Conservation (phyloP, 2,113 vertebrate genomes). For the Tetrax tetrax region DNA sequence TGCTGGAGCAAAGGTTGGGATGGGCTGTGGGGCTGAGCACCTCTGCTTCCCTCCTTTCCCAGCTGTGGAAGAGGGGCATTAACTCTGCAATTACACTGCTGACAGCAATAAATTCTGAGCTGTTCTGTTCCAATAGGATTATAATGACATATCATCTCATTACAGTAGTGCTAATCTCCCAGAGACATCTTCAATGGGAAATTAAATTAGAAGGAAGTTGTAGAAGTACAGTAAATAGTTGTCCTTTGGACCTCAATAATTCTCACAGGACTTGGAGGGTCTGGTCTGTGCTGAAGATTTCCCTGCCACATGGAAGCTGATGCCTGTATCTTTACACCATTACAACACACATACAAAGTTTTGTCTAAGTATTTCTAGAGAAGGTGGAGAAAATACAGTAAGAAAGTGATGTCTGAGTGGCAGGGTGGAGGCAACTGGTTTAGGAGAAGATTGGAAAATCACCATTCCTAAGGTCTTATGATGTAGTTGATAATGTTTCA, state of each 20-base stretch:
- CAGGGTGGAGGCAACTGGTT: neutral
- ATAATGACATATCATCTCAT: neutral
- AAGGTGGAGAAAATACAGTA: neutral
- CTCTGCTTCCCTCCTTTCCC: neutral
- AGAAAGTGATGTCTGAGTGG: neutral
- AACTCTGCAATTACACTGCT: neutral
- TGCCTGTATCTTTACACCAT: neutral
- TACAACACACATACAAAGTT: neutral
- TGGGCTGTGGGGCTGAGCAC: neutral
- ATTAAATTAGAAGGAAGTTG: neutral
- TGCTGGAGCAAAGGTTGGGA: neutral
- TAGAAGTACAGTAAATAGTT: neutral
- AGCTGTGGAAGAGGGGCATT: neutral
- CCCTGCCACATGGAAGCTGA: neutral
- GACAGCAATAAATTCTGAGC: neutral
- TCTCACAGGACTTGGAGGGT: neutral
- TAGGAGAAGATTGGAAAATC: neutral
- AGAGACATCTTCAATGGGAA: neutral
- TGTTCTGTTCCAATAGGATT: neutral
- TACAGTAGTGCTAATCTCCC: neutral
- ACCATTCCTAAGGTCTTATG: neutral
- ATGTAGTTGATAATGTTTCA: constrained; percentile 20
- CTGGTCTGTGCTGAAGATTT: neutral
- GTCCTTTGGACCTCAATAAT: neutral
- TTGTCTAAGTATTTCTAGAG: neutral